phyloP scores from a whole-genome alignment of 2,113 vertebrate species.

The Piaya cayana region DNA sequence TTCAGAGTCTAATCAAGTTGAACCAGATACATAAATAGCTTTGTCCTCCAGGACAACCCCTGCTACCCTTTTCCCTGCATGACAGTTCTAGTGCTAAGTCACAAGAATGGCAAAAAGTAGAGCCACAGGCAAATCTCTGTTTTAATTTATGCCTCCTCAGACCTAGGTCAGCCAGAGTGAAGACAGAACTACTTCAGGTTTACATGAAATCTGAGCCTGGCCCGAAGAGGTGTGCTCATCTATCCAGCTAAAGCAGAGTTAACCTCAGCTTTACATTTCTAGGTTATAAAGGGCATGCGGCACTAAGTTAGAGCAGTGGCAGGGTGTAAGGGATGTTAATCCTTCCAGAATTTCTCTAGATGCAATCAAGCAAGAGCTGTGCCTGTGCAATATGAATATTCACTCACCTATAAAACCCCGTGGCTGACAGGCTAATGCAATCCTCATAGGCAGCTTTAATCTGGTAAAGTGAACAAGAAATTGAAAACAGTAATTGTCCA shows the following conservation, averaged over 20 bases:
- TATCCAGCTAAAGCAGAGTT: neutral
- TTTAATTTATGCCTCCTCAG: neutral
- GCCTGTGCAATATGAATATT: neutral
- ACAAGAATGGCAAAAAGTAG: neutral
- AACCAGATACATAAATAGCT: neutral
- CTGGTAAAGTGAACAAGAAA: constrained; percentile 70
- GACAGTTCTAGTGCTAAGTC: neutral
- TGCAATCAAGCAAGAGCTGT: neutral
- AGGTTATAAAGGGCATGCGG: neutral
- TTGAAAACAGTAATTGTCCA: neutral
- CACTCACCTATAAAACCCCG: constrained; percentile 93
- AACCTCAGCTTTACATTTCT: neutral
- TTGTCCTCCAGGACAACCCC: neutral
- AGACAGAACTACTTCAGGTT: neutral
- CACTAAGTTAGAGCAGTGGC: neutral
- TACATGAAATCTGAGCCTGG: neutral
- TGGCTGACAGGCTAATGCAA: constrained; percentile 88
- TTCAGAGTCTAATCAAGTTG: neutral
- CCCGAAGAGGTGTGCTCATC: neutral
- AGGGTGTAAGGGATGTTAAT: neutral
- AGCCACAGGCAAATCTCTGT: neutral
- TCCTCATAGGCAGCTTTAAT: constrained; percentile 84
- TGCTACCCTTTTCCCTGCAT: neutral
- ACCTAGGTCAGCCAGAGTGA: neutral
- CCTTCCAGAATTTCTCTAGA: neutral